A percentile compares a stretch with the other conserved stretches of the same genome.
phyloP scores from a whole-genome alignment of 2,888 invertebrate genomes.

The Portevinia maculata region DNA sequence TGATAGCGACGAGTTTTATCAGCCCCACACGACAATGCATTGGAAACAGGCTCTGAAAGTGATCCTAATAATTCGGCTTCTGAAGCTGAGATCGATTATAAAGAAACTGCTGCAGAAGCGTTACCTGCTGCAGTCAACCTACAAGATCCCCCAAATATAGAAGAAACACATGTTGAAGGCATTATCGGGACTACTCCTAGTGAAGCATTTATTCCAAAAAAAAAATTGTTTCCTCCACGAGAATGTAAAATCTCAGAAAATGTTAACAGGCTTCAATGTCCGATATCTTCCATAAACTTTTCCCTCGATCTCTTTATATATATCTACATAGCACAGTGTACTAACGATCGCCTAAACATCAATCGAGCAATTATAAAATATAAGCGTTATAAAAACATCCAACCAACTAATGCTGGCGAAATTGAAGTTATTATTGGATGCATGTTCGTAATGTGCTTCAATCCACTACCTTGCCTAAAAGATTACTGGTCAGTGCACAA shows the following conservation, averaged over 20 bases:
- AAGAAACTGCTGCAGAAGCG: not conserved
- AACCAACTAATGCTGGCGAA: too few relatives aligned
- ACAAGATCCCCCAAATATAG: not conserved
- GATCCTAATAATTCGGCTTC: slow-evolving; percentile 1
- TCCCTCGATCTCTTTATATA: too few relatives aligned
- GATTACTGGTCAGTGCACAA: too few relatives aligned
- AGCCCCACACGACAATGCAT: not conserved
- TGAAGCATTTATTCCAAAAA: slow-evolving; percentile 5
- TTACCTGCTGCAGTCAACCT: not conserved
- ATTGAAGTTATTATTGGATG: too few relatives aligned
- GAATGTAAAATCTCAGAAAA: not conserved
- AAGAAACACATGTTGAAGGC: not conserved
- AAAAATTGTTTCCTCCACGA: slow-evolving; percentile 1
- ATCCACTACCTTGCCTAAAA: too few relatives aligned
- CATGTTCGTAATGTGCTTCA: too few relatives aligned
- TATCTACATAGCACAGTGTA: too few relatives aligned
- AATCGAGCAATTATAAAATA: too few relatives aligned
- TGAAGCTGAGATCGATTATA: not conserved
- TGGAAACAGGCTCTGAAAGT: slow-evolving; percentile 5
- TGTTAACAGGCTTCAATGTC: not conserved
- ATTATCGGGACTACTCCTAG: slow-evolving; percentile 3
- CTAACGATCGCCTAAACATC: too few relatives aligned
- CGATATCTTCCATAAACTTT: not conserved
- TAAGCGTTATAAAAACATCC: too few relatives aligned
- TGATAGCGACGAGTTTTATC: slow-evolving; percentile 5